Evolutionary conservation across 92 coral and sea anemone genomes (phyloP).

Genomic region (Hydrozoanthus gracilis): DNA sequence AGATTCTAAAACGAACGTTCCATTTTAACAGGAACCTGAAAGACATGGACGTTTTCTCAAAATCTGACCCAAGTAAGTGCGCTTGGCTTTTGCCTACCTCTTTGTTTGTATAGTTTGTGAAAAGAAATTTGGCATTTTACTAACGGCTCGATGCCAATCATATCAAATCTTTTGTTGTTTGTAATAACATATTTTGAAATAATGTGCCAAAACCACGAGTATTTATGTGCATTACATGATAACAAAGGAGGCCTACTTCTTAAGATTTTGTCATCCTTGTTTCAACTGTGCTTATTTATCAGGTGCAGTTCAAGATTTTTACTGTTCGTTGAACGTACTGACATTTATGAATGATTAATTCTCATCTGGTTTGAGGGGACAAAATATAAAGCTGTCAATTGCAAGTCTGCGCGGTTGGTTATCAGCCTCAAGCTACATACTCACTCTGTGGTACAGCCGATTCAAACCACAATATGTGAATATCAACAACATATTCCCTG

Average conservation of each 20-base stretch:
- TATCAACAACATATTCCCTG: no score
- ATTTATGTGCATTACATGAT: no score
- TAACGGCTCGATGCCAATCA: background rate
- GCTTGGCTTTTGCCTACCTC: background rate
- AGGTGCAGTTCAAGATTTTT: no score
- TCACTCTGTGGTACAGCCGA: no score
- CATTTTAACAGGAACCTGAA: slow-evolving; percentile 72
- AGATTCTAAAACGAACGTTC: background rate
- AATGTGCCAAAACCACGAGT: no score
- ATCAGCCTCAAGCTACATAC: background rate
- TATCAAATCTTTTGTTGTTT: background rate
- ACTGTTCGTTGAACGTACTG: background rate
- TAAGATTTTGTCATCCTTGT: no score
- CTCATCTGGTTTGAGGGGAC: no score
- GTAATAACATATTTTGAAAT: background rate
- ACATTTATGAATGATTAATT: slow-evolving; percentile 20
- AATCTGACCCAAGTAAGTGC: slow-evolving; percentile 95
- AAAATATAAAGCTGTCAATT: no score
- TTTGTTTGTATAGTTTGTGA: background rate
- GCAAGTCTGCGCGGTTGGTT: background rate
- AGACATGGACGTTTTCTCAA: slow-evolving; percentile 94
- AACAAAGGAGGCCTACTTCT: no score
- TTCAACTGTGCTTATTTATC: no score
- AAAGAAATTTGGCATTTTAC: background rate
- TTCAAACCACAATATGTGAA: no score